phyloP scores from a whole-genome alignment of 92 coral and sea anemone species.

The Porites lobata region DNA sequence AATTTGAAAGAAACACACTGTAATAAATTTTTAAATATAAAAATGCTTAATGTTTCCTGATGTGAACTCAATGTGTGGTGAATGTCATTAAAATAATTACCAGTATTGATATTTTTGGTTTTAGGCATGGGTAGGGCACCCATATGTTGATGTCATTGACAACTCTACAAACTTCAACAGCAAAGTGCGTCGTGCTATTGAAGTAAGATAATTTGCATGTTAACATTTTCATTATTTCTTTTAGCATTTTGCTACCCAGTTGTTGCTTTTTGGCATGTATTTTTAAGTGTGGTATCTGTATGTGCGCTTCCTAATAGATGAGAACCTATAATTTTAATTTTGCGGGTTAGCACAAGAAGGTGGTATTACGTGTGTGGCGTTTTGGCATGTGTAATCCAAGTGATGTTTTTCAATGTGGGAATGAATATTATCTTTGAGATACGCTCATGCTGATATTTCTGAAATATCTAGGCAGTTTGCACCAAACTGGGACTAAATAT shows the following conservation, averaged over 20 bases:
- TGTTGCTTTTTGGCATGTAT: not conserved
- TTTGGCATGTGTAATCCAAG: too few species aligned
- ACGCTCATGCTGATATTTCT: too few species aligned
- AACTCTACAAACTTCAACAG: constrained; percentile 80
- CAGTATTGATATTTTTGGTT: not conserved
- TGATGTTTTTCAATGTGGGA: too few species aligned
- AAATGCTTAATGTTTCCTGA: not conserved
- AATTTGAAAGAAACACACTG: too few species aligned
- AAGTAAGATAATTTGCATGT: constrained; percentile 60
- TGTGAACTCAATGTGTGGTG: not conserved
- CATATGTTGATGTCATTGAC: constrained; percentile 94
- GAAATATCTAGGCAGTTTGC: constrained; percentile 84
- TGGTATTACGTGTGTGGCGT: too few species aligned
- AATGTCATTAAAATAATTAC: not conserved
- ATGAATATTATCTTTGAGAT: too few species aligned
- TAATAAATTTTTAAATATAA: too few species aligned
- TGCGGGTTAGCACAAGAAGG: too few species aligned
- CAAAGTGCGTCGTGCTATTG: constrained; percentile 88
- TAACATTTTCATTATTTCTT: not conserved
- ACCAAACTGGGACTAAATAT: constrained; percentile 85
- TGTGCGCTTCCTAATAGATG: too few species aligned
- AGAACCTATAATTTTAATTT: too few species aligned
- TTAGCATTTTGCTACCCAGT: not conserved
- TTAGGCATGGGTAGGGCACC: constrained; percentile 98
- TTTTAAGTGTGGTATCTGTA: too few species aligned